Percentiles rank a stretch among this genome's conserved stretches.
These are phyloP conservation scores for Catharus bicknelli DNA, from an alignment of 2,113 vertebrate genomes.

Conservation along the genomic window DNA sequence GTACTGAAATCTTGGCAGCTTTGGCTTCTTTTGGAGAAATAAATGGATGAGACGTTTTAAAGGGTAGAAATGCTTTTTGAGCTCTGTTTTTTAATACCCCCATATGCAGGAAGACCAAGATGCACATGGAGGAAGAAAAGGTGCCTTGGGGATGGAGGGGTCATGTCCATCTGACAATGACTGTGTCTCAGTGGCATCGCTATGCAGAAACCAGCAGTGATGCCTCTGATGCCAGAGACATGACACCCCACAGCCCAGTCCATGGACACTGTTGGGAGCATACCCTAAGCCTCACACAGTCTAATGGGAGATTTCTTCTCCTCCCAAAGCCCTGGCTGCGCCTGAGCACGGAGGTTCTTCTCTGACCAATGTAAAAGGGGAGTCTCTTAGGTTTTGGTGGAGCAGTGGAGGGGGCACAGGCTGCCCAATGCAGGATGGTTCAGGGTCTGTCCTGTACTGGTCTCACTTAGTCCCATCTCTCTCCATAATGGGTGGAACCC, in stretches of 20 bases:
- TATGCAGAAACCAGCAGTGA: neutral
- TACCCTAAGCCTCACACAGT: neutral
- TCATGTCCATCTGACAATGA: neutral
- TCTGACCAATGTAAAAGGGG: neutral
- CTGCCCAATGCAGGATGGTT: accelerated
- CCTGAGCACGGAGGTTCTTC: neutral
- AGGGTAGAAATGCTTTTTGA: neutral
- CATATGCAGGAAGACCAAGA: neutral
- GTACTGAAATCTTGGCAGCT: accelerated
- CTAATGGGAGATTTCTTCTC: neutral
- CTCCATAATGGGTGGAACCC: neutral
- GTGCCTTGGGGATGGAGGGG: accelerated
- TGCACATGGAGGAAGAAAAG: neutral
- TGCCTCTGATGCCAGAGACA: neutral
- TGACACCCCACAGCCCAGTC: neutral
- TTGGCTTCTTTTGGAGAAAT: neutral
- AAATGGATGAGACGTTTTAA: neutral
- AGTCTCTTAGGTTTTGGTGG: neutral
- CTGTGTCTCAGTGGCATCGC: neutral
- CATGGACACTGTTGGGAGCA: accelerated
- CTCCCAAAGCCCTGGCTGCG: neutral
- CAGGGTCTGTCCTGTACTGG: neutral
- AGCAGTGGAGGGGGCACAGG: neutral
- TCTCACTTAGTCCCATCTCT: neutral
- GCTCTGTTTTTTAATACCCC: neutral